phyloP scores from a whole-genome alignment of 2,113 vertebrate genomes.

The Melanostigma gelatinosum region DNA sequence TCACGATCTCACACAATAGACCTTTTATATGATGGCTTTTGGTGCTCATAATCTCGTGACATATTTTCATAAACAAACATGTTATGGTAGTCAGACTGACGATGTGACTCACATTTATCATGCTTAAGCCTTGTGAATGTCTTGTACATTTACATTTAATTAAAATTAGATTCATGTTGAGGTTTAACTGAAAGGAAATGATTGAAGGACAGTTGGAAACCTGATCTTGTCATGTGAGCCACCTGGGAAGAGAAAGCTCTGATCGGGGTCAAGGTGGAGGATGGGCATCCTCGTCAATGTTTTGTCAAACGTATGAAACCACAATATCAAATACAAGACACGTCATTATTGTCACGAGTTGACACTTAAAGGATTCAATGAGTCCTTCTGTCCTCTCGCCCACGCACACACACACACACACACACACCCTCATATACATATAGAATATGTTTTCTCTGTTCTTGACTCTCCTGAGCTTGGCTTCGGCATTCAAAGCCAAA shows the following conservation, averaged over 20 bases:
- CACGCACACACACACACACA: not conserved
- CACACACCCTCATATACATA: not conserved
- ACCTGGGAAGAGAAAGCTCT: conserved; percentile 66
- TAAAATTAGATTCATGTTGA: not conserved
- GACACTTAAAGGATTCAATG: conserved; percentile 23
- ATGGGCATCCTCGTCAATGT: conserved; percentile 43
- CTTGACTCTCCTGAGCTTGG: conserved; percentile 31
- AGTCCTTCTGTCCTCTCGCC: not conserved
- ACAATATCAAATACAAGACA: conserved; percentile 28
- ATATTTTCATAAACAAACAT: not conserved
- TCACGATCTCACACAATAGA: conserved; percentile 10
- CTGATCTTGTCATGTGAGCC: conserved; percentile 70
- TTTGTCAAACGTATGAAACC: conserved; percentile 47
- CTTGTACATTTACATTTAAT: not conserved
- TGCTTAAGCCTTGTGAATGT: not conserved
- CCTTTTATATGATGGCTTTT: not conserved
- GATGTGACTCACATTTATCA: not conserved
- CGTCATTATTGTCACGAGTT: conserved; percentile 12
- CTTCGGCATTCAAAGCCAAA: conserved; percentile 35
- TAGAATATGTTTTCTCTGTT: conserved; percentile 5
- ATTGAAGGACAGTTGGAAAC: conserved; percentile 47
- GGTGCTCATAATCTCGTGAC: not conserved
- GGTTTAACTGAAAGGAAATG: not conserved
- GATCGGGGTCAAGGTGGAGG: conserved; percentile 54
- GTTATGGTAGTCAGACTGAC: not conserved